Conservation (phyloP, 1,140 invertebrate genomes). For the Cyclina sinensis region DNA sequence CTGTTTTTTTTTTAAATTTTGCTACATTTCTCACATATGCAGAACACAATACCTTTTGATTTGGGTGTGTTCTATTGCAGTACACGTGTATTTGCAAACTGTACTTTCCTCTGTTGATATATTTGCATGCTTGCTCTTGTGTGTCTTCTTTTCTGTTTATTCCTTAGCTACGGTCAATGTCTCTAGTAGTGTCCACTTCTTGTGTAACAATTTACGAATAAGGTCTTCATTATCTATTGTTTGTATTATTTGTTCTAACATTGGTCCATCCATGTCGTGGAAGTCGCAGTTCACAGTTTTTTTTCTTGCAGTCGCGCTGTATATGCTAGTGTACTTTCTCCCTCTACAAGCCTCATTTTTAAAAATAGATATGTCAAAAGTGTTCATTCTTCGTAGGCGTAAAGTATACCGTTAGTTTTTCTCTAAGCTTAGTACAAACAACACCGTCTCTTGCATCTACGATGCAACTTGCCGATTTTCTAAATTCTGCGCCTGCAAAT, state of each 20-base stretch:
- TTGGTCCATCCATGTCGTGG: too few species aligned
- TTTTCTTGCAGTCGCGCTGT: background rate
- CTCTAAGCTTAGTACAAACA: background rate
- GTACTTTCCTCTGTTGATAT: too few species aligned
- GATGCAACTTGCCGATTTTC: background rate
- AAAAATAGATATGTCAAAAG: background rate
- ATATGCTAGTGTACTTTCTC: background rate
- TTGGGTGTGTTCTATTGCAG: too few species aligned
- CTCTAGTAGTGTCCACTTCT: too few species aligned
- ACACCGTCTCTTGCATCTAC: background rate
- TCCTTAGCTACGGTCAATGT: background rate
- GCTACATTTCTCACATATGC: too few species aligned
- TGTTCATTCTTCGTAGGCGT: constrained; percentile 2
- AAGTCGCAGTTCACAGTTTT: too few species aligned
- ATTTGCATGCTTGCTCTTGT: background rate
- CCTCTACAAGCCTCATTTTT: background rate
- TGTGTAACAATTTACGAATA: too few species aligned
- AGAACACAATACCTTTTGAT: too few species aligned
- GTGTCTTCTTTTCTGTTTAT: background rate
- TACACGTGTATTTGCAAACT: too few species aligned
- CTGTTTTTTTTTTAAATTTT: too few species aligned
- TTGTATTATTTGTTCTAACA: too few species aligned
- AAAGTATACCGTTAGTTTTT: background rate
- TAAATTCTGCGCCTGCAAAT: background rate
- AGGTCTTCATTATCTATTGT: too few species aligned